phyloP scores from a whole-genome alignment of 53 echinoderm and acorn worm species.

The Henricia sp. region DNA sequence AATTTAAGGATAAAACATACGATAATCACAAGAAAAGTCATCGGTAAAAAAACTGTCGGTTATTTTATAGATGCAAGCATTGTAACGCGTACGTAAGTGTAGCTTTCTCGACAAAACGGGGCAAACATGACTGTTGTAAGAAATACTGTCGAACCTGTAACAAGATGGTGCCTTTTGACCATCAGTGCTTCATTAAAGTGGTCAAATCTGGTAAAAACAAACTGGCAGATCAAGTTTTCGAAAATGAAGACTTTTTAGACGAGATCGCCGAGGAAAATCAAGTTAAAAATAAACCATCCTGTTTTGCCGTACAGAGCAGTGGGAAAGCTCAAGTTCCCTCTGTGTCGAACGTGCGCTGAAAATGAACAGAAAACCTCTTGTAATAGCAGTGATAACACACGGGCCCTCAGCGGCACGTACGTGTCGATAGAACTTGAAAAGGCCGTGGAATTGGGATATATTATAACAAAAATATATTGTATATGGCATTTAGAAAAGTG shows the following conservation, averaged over 20 bases:
- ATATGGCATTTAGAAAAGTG: conserved; percentile 72
- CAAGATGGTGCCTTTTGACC: not conserved
- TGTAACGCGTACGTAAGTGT: conserved; percentile 6
- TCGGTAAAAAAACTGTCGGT: not conserved
- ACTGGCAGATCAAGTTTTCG: no score
- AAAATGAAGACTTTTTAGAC: no score
- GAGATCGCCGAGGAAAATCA: no score
- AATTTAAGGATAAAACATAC: not conserved
- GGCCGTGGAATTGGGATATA: conserved; percentile 60
- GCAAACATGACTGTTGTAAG: not conserved
- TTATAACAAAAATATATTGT: conserved; percentile 32
- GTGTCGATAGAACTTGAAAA: conserved; percentile 61
- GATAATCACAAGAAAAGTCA: not conserved
- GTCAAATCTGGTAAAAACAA: not conserved
- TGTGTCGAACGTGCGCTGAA: conserved; percentile 32
- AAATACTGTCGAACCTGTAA: not conserved
- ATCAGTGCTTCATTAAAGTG: conserved; percentile 5
- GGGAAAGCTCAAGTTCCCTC: conserved; percentile 13
- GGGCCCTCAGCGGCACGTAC: conserved; percentile 11
- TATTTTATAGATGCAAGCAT: not conserved
- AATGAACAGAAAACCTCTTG: conserved; percentile 40
- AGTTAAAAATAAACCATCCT: no score
- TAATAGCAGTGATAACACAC: not conserved
- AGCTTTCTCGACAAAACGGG: not conserved
- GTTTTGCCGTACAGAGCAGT: conserved; percentile 38